phyloP scores from a whole-genome alignment of 2,113 vertebrate genomes.

The Caloenas nicobarica region DNA sequence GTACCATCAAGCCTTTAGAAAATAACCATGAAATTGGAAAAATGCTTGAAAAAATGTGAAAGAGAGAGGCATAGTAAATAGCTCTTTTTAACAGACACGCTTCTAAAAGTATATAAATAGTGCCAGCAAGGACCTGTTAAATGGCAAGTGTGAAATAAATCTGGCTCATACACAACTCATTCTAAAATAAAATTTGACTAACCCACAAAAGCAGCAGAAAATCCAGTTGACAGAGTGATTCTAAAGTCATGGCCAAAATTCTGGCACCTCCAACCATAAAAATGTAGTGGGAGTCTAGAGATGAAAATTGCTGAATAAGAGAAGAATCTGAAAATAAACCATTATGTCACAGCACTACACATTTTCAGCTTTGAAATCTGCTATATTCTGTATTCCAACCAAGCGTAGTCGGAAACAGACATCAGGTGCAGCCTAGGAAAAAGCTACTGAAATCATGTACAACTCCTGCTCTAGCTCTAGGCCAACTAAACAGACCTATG shows the following conservation, averaged over 20 bases:
- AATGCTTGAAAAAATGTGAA: background rate
- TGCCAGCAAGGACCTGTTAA: background rate
- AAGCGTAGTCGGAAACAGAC: background rate
- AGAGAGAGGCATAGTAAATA: background rate
- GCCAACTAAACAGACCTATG: no score
- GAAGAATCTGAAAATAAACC: background rate
- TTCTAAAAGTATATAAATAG: background rate
- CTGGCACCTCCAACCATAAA: background rate
- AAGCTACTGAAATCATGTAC: background rate
- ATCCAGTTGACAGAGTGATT: background rate
- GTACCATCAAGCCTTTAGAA: background rate
- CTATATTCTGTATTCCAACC: background rate
- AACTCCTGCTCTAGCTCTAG: background rate
- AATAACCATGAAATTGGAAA: constrained; percentile 12
- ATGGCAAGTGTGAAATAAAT: constrained; percentile 29
- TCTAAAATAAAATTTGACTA: constrained; percentile 27
- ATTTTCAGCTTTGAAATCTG: background rate
- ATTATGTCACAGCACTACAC: background rate
- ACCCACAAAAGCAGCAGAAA: background rate
- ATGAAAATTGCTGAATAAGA: constrained; percentile 6
- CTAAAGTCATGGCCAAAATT: background rate
- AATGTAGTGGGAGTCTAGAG: background rate
- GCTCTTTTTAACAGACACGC: background rate
- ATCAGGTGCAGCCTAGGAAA: background rate
- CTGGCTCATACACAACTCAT: background rate